phyloP scores from a whole-genome alignment of 2,797 vertebrate species.

The Coluber constrictor region DNA sequence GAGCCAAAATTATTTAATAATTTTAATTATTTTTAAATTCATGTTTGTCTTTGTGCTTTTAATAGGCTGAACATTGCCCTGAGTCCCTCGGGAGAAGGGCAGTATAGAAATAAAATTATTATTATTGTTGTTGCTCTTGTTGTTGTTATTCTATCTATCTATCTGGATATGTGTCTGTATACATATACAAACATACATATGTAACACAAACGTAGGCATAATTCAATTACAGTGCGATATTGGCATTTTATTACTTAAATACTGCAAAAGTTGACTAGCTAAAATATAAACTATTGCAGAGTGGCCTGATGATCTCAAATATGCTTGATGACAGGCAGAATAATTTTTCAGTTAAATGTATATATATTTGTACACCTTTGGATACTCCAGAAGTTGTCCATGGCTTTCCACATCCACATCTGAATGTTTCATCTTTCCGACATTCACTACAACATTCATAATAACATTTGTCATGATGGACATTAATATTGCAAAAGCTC shows the following conservation, averaged over 20 bases:
- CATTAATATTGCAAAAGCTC: not conserved
- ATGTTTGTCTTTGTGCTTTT: too few relatives aligned
- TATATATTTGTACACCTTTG: not conserved
- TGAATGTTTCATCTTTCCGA: not conserved
- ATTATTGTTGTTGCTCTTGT: too few relatives aligned
- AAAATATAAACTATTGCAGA: not conserved
- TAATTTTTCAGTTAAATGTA: not conserved
- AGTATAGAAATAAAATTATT: too few relatives aligned
- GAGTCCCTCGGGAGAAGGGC: too few relatives aligned
- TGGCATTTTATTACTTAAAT: not conserved
- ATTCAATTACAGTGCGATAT: not conserved
- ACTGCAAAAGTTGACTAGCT: not conserved
- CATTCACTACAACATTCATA: not conserved
- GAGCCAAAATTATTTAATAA: too few relatives aligned
- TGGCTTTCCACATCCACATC: not conserved
- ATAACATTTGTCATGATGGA: not conserved
- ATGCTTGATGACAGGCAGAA: too few relatives aligned
- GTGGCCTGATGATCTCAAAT: not conserved
- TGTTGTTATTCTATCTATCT: too few relatives aligned
- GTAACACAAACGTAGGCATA: not conserved
- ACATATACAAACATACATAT: not conserved
- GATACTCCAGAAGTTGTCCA: not conserved
- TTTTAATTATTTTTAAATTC: too few relatives aligned
- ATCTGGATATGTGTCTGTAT: too few relatives aligned
- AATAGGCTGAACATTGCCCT: too few relatives aligned